Conservation (phyloP, 35 echinoderm and acorn worm species). For the Apostichopus parvimensis region DNA sequence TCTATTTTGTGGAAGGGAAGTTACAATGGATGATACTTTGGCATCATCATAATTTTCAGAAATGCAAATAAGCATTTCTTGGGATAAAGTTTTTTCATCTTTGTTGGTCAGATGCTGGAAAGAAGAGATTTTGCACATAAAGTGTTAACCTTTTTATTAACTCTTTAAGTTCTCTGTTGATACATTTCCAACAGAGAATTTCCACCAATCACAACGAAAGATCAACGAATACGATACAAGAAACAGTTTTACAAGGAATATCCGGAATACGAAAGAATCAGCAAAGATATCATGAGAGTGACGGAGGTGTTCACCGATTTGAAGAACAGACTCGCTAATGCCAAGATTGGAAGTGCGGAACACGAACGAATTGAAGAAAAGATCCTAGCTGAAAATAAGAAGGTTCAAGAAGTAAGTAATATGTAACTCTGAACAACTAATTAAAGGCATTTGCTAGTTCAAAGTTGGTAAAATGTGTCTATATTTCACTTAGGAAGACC, state of each 20-base stretch:
- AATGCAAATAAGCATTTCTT: no score
- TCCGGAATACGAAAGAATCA: constrained; percentile 60
- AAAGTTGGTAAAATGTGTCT: no score
- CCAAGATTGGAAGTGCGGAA: constrained; percentile 60
- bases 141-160: no score
- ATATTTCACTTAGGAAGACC: no score
- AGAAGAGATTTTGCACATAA: no score
- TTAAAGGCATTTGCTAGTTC: no score
- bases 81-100: no score
- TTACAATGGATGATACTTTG: no score
- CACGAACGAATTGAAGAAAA: constrained; percentile 63
- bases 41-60: no score
- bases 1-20: no score
- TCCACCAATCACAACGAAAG: constrained; percentile 67
- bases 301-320: constrained; percentile 53
- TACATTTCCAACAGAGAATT: constrained; percentile 58
- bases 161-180: neutral
- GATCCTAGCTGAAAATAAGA: constrained; percentile 75
- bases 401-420: constrained; percentile 69
- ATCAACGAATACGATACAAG: constrained; percentile 76
- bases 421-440: no score
- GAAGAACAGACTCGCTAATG: constrained; percentile 60
- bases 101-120: no score
- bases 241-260: constrained; percentile 82
- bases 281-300: constrained; percentile 66